Evolutionary conservation across 2,113 vertebrate genomes (phyloP).

Genomic region (Hypocryptadius cinnamomeus): DNA sequence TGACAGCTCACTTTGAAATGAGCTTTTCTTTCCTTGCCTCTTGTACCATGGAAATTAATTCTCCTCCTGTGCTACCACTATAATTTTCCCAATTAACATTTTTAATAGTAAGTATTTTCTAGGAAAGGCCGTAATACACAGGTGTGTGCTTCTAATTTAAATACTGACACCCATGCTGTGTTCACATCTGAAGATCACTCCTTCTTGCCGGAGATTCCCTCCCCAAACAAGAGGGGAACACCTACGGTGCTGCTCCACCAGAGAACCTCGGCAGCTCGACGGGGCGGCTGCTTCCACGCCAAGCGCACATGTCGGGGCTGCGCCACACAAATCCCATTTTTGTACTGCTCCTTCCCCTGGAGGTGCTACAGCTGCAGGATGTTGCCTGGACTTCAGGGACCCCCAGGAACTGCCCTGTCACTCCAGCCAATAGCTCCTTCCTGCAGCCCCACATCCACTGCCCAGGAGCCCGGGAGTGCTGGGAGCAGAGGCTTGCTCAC

Average conservation of each 20-base stretch:
- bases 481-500: neutral
- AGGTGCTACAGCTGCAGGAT: neutral
- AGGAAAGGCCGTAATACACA: slow-evolving; percentile 5
- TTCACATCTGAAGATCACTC: neutral
- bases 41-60: slow-evolving; percentile 14
- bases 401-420: neutral
- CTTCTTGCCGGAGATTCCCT: neutral
- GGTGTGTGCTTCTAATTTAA: slow-evolving; percentile 45
- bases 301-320: neutral
- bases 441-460: neutral
- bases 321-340: neutral
- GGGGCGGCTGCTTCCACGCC: neutral
- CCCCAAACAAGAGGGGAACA: neutral
- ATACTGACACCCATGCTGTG: slow-evolving; percentile 21
- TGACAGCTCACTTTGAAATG: neutral
- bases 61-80: neutral
- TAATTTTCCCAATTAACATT: slow-evolving; percentile 50
- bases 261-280: rapidly evolving
- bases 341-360: neutral
- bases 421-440: neutral
- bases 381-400: neutral
- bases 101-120: slow-evolving; percentile 41
- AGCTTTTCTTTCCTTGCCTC: neutral
- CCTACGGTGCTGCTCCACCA: neutral
- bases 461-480: neutral